Base-by-base conservation (phyloP, 2,888 invertebrate species). In the Macaria notata region DNA sequence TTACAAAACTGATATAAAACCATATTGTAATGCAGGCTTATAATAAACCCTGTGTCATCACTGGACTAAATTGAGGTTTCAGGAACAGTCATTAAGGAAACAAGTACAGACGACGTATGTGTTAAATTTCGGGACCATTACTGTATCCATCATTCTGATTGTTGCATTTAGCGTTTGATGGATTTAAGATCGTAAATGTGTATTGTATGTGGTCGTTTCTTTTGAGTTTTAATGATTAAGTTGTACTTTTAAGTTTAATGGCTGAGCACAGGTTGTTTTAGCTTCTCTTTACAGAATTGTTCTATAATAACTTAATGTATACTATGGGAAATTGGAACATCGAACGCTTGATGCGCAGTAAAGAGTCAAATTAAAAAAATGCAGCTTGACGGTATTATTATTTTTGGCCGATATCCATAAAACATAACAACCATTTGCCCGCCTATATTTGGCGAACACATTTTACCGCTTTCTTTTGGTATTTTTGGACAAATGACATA, bases 11-110 rank as follows among this genome's bases (percentile, higher is more conserved):
- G 45, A 41, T 53, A 57, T 49, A 52, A 46, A 42, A 36, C 31
- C 41, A 68, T 46, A 50, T 45, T 19, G 4, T 4, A 4, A 43
- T 45, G 38, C 36, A 44, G 36, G 36, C 3, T 19, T 44, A 9
- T 33, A 36, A 44, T 44, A 44, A 30, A 50, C 31, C 44, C 29
- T 50, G 33, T 50, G 76, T 78, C 77, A 79, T 74, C 63, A 64
- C 66, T 65, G 72, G 64, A 69, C 70, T 71, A 77, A 82, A 86
- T 86, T 83, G 75, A 75, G 78, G 81, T 78, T 83, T 83, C 81
- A 83, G 79, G 78, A 81, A 81, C 76, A 79, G 73, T 81, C 79
- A 82, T 82, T 84, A 80, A 74, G 67, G 43, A 53, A 50, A 48
- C 50, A 60, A 55, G 46, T 49, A 56, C 41, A 47, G 43, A 55